Base-by-base conservation (phyloP, 2,797 vertebrate species). In the Triplophysa yarkandensis region DNA sequence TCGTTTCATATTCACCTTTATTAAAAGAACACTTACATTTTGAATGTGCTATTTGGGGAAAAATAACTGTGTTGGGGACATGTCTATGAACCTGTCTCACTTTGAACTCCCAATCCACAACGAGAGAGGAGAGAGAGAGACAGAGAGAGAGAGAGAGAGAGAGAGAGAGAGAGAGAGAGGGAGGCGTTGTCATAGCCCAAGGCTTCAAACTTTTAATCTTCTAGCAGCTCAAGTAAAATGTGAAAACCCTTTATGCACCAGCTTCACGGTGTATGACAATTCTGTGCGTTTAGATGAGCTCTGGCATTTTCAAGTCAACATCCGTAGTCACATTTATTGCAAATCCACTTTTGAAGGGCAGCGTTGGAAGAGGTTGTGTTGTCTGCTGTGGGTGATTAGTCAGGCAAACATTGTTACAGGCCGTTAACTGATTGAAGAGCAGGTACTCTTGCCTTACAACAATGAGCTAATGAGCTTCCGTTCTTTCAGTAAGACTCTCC, bases 11-110 rank as follows among this genome's bases (percentile, higher is more conserved):
- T 55, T 32, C 46, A 48, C n/a, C 3, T 62, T 69, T 58, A 39
- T 68, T 52, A 72, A 67, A 48, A 61, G 23, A 57, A 60, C 52
- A 34, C 14, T 17, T 70, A 28, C 62, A 75, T 71, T 69, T 54
- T 19, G 62, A 76, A 78, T 74, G 77, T 57, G 34, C 72, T 80
- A 54, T 77, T 52, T 79, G 61, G 68, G 25, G 73, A 44, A 7
- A 11, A 46, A 32, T 28, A 55, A 74, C 68, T 27, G 32, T 4
- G n/a, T 58, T 55, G 62, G 48, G 61, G 36, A 11, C 19, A 44
- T 72, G 79, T 74, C 80, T 70, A 63, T 92, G 90, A 91, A 91
- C 83, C 77, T 79, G 73, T 57, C 74, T 81, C 61, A 77, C 84
- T 86, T 84, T 83, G 82, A 85, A 83, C 82, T 85, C 75, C 72